phyloP scores from a whole-genome alignment of 2,888 invertebrate genomes.

The Chalcis sispes region DNA sequence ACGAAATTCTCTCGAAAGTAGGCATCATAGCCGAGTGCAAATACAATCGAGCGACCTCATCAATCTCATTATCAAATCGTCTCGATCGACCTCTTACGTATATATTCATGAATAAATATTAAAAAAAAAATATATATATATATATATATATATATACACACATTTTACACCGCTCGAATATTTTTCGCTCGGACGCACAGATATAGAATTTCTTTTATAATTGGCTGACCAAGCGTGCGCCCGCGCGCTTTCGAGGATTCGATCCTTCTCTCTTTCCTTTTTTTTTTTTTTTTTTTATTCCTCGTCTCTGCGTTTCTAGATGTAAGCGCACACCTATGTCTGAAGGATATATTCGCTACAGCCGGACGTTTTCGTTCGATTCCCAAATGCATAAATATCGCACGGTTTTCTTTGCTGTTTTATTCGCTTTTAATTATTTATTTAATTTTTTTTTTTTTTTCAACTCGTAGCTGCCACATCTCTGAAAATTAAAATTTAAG shows the following conservation, averaged over 20 bases:
- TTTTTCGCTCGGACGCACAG: constrained; percentile 22
- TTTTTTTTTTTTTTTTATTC: not conserved
- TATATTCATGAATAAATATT: too few relatives aligned
- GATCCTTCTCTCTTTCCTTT: constrained; percentile 10
- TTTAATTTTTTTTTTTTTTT: too few relatives aligned
- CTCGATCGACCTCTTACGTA: constrained; percentile 31
- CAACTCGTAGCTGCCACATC: too few relatives aligned
- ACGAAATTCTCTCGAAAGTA: constrained; percentile 24
- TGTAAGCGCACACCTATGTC: too few relatives aligned
- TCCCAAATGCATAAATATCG: too few relatives aligned
- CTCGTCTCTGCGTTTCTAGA: not conserved
- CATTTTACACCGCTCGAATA: constrained; percentile 7
- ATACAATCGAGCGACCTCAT: constrained; percentile 46
- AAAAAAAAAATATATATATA: too few relatives aligned
- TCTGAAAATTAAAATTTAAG: too few relatives aligned
- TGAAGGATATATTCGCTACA: too few relatives aligned
- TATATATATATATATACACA: too few relatives aligned
- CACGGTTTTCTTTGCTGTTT: too few relatives aligned
- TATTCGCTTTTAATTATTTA: too few relatives aligned
- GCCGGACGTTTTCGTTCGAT: too few relatives aligned
- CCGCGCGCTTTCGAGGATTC: constrained; percentile 1
- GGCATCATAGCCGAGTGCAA: constrained; percentile 10
- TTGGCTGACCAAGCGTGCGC: constrained; percentile 14
- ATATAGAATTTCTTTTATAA: constrained; percentile 41
- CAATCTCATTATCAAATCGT: constrained; percentile 53